Conservation (phyloP, 2,888 invertebrate species). For the Muscina levida region DNA sequence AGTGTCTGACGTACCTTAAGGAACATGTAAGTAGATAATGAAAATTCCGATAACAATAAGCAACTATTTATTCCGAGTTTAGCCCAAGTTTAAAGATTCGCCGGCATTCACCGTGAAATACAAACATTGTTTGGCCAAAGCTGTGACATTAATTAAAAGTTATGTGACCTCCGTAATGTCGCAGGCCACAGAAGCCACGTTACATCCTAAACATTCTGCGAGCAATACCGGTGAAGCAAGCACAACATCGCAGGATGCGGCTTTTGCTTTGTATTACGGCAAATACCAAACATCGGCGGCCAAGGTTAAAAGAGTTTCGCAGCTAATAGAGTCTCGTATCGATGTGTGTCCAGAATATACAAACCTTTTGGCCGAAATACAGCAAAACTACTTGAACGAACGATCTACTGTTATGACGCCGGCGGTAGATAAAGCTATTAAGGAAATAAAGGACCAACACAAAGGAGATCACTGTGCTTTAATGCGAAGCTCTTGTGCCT, state of each 20-base stretch:
- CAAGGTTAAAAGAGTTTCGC: slow-evolving; percentile 89
- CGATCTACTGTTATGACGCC: slow-evolving; percentile 85
- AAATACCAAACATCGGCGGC: slow-evolving; percentile 96
- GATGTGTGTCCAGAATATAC: slow-evolving; percentile 87
- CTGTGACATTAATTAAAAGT: slow-evolving; percentile 88
- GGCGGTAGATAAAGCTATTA: slow-evolving; percentile 86
- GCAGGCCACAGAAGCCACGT: slow-evolving; percentile 89
- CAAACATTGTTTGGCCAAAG: slow-evolving; percentile 90
- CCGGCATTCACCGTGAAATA: slow-evolving; percentile 90
- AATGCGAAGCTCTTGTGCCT: slow-evolving; percentile 92
- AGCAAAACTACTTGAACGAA: slow-evolving; percentile 90
- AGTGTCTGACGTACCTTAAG: slow-evolving; percentile 91
- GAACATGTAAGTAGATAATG: slow-evolving; percentile 84
- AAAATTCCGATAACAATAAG: too few species aligned
- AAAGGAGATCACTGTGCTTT: slow-evolving; percentile 90
- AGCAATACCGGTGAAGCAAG: slow-evolving; percentile 70
- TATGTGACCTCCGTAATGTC: slow-evolving; percentile 89
- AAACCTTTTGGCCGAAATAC: slow-evolving; percentile 87
- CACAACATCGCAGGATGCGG: slow-evolving; percentile 82
- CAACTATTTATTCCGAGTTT: slow-evolving; percentile 66
- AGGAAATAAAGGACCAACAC: slow-evolving; percentile 83
- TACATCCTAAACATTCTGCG: slow-evolving; percentile 78
- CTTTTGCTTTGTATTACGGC: slow-evolving; percentile 94
- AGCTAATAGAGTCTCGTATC: slow-evolving; percentile 89
- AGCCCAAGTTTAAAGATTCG: slow-evolving; percentile 93